Conservation (phyloP, 92 coral and sea anemone species). For the Siderastrea siderea region DNA sequence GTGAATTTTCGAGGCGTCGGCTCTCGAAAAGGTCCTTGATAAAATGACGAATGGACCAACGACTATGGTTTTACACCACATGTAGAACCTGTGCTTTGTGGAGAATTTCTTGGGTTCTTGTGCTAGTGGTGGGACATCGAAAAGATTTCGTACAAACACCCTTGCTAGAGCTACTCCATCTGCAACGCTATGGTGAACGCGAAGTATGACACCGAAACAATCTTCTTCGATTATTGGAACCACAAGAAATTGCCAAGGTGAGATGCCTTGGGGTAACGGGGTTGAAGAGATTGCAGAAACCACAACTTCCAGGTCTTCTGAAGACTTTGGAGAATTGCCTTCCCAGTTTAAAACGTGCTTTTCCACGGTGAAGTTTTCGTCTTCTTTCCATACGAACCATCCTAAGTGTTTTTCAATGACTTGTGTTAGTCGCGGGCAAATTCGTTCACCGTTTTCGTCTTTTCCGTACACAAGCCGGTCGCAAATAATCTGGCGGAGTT, state of each 20-base stretch:
- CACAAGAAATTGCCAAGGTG: conserved; percentile 96
- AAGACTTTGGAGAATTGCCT: conserved; percentile 73
- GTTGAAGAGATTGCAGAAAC: conserved; percentile 82
- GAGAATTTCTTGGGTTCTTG: conserved; percentile 90
- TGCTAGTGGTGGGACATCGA: conserved; percentile 84
- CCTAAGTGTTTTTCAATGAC: conserved; percentile 81
- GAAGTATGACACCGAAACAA: conserved; percentile 80
- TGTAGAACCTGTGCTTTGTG: conserved; percentile 86
- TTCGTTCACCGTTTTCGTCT: conserved; percentile 81
- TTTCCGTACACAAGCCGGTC: conserved; percentile 87
- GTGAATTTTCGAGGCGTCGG: conserved; percentile 86
- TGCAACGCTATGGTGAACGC: conserved; percentile 95
- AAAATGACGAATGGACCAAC: conserved; percentile 85
- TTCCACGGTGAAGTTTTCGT: conserved; percentile 75
- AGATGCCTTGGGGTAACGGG: conserved; percentile 66
- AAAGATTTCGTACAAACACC: conserved; percentile 88
- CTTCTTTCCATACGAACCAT: conserved; percentile 92
- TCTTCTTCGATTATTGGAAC: conserved; percentile 83
- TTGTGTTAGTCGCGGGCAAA: conserved; percentile 89
- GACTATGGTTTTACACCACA: conserved; percentile 95
- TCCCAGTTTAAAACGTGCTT: conserved; percentile 87
- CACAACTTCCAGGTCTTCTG: conserved; percentile 76
- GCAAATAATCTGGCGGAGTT: conserved; percentile 76
- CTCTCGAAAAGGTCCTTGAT: conserved; percentile 71
- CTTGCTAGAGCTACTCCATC: conserved; percentile 96